Base-by-base conservation (phyloP, 2,797 vertebrate genomes). In the Salmo trutta region DNA sequence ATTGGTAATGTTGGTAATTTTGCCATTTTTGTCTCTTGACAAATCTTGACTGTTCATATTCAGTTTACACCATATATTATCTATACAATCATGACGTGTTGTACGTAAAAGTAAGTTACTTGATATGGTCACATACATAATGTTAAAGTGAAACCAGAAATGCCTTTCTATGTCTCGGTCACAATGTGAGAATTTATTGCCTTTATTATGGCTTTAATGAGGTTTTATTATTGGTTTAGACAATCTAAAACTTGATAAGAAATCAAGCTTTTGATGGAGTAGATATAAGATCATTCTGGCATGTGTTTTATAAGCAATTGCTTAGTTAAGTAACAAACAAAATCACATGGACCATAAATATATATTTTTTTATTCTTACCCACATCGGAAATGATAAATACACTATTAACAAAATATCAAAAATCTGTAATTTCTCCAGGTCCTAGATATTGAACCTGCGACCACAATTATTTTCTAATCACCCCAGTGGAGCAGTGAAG, bases 1-100 rank as follows among this genome's bases (percentile, higher is more conserved):
- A 21, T n/a, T 59, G 82, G 78, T 79, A 52, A 41, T 51, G 77
- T 71, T 59, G 82, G 78, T 78, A 51, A 36, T 47, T 77, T 71
- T 71, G 85, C 86, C 85, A 91, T 78, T 17, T 85, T 91, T 91
- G 80, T 87, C 85, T 81, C 88, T 91, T 90, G 79, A 79, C 80
- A 82, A 74, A 86, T 82, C 77, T 54, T 52, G 3, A 3, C 14
- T 17, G 91, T 90, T 93, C 91, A 91, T 72, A 0, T 51, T 0
- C 76, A 91, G 91, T 93, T 91, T 87, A 91, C 81, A 17, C 17
- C 19, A 17, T 66, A 16, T 66, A 16, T 16, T 16, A 31, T 65
- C 17, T 24, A 27, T 27, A 27, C 31, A 65, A 29, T 65, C 3
- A 27, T 27, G 24, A 27, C 47, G n/a, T 71, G 75, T 79, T 76